Conservation (phyloP, 2,113 vertebrate genomes). For the Anser brachyrhynchus region DNA sequence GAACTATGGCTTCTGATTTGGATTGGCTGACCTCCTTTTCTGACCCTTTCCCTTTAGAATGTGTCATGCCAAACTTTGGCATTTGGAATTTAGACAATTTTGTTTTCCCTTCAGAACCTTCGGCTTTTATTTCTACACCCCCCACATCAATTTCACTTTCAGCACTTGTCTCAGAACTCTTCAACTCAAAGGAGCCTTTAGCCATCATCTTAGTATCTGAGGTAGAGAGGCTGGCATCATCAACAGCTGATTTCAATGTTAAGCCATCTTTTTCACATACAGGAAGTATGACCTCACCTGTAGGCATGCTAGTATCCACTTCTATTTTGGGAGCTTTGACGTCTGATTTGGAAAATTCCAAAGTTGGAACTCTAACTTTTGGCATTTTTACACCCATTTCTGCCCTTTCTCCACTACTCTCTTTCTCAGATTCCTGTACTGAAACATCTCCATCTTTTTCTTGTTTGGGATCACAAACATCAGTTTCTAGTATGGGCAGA, state of each 20-base stretch:
- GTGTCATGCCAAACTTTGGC: slow-evolving; percentile 58
- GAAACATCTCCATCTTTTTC: not conserved
- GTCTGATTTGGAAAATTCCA: slow-evolving; percentile 37
- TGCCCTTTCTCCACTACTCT: not conserved
- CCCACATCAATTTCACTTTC: not conserved
- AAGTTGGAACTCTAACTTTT: not conserved
- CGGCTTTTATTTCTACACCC: not conserved
- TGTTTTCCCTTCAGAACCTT: not conserved
- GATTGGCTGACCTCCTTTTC: slow-evolving; percentile 11
- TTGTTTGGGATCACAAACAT: not conserved
- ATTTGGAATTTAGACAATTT: slow-evolving; percentile 65
- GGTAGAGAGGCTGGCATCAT: not conserved
- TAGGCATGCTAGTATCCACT: not conserved
- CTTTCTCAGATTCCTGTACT: slow-evolving; percentile 12
- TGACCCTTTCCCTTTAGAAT: not conserved
- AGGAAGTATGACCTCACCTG: not conserved
- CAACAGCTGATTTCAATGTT: not conserved
- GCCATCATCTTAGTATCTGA: not conserved
- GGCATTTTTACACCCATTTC: not conserved
- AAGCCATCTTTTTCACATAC: not conserved
- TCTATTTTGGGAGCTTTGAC: slow-evolving; percentile 4
- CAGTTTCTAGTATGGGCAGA: not conserved
- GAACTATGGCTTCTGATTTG: slow-evolving; percentile 29
- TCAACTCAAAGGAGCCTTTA: fast-evolving
- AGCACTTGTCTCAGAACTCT: not conserved